Evolutionary conservation across 2,113 vertebrate genomes (phyloP).

Genomic region (Hydrolagus affinis): DNA sequence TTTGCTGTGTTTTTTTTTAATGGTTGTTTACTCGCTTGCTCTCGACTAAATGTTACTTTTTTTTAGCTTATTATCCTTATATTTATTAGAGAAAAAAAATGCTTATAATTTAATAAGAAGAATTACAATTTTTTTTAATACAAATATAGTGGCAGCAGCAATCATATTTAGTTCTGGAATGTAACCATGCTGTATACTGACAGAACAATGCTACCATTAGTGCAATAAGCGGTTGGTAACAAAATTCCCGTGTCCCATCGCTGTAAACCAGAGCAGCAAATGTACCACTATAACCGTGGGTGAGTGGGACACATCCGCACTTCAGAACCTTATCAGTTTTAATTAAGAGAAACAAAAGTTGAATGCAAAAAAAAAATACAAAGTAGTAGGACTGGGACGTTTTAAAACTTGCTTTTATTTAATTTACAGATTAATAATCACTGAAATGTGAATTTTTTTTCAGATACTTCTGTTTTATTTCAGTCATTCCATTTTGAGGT

Average conservation of each 20-base stretch:
- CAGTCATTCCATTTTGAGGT: slow-evolving; percentile 56
- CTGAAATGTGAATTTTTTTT: slow-evolving; percentile 47
- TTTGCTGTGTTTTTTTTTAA: slow-evolving; percentile 43
- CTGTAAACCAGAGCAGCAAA: slow-evolving; percentile 45
- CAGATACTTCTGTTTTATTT: slow-evolving; percentile 38
- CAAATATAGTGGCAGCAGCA: slow-evolving; percentile 53
- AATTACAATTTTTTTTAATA: slow-evolving; percentile 39
- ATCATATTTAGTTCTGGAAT: slow-evolving; percentile 55
- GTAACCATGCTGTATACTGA: slow-evolving; percentile 59
- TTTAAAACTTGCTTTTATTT: slow-evolving; percentile 40
- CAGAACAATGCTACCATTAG: slow-evolving; percentile 68
- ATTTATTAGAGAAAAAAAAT: slow-evolving; percentile 68
- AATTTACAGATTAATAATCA: slow-evolving; percentile 39
- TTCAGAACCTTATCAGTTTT: slow-evolving; percentile 45
- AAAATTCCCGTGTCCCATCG: slow-evolving; percentile 53
- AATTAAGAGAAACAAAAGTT: slow-evolving; percentile 39
- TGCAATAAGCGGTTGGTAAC: slow-evolving; percentile 82
- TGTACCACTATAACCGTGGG: slow-evolving; percentile 42
- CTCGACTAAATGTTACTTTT: slow-evolving; percentile 62
- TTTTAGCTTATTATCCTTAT: slow-evolving; percentile 58
- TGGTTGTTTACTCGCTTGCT: slow-evolving; percentile 61
- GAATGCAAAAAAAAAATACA: slow-evolving; percentile 36
- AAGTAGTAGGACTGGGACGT: slow-evolving; percentile 49
- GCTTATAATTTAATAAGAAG: slow-evolving; percentile 55
- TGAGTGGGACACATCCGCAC: slow-evolving; percentile 49